Base-by-base conservation (phyloP, 2,113 vertebrate species). In the Eubucco bourcierii region DNA sequence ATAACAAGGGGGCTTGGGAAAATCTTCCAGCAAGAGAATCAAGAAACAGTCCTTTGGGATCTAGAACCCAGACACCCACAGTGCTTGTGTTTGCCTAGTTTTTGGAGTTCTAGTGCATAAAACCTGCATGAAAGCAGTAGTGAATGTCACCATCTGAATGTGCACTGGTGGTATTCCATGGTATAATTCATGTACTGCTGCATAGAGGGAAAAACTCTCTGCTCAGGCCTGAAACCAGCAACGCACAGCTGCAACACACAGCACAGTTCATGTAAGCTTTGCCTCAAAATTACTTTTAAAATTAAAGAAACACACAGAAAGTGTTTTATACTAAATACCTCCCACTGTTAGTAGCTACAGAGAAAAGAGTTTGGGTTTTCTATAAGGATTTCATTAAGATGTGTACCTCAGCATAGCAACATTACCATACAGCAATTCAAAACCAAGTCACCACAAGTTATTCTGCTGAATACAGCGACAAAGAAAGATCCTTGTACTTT, bases 1-100 rank as follows among this genome's bases (percentile, higher is more conserved):
- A 1, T 24, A 34, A 10, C 5, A 4, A 41, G 8, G n/a, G 4
- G 11, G 28, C 23, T 55, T 2, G 0, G 37, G 33, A 68, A 31
- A 72, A 65, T 21, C 7, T 29, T 47, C 17, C n/a, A 60, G 20
- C 29, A 56, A 53, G 23, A 68, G 16, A 20, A 60, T 53, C 34
- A 56, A 66, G 53, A 65, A 87, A 60, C 29, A 53, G 15, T 9
- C 27, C 53, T 53, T 52, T 25, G 15, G 74, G 41, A 91, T 55
- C 44, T 15, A 52, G 28, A 78, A 13, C 20, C 28, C 55, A 47
- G 52, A 91, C 81, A 24, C 13, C 34, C 3, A 0, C 13, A 50
- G 4, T 29, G 6, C 28, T 81, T n/a, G 14, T 37, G 37, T 39
- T 34, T 34, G 12, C 4, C 5, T 21, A 23, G 6, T 44, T 84